phyloP scores from a whole-genome alignment of 1,140 invertebrate species.

The Paraescarpia echinospica region DNA sequence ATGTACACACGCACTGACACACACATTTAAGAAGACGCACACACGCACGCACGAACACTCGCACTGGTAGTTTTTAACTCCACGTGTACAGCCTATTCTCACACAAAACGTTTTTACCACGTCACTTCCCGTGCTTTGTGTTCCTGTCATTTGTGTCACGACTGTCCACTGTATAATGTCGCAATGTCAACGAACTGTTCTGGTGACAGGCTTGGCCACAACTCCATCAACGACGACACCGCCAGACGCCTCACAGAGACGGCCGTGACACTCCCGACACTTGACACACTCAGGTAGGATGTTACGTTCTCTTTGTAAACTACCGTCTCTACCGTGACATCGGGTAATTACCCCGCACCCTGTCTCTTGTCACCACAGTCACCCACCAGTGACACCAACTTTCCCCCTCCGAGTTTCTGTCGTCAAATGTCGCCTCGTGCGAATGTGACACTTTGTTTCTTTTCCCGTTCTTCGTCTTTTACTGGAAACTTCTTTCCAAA shows the following conservation, averaged over 20 bases:
- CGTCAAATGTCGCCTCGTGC: not conserved
- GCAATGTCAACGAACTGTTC: too few species aligned
- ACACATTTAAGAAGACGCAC: too few species aligned
- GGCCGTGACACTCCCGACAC: not conserved
- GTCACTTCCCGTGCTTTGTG: too few species aligned
- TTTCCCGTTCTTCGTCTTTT: not conserved
- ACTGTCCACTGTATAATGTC: too few species aligned
- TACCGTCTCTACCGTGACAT: not conserved
- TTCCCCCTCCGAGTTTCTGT: too few species aligned
- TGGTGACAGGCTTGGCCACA: not conserved
- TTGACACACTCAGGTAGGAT: not conserved
- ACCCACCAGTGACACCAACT: too few species aligned
- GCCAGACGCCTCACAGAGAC: not conserved
- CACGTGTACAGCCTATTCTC: too few species aligned
- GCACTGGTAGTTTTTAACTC: too few species aligned
- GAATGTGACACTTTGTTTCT: not conserved
- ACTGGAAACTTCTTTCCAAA: not conserved
- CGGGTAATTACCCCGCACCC: not conserved
- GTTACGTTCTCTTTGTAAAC: not conserved
- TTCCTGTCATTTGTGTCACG: too few species aligned
- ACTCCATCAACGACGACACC: not conserved
- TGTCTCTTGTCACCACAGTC: not conserved
- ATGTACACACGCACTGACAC: too few species aligned
- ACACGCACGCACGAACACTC: too few species aligned
- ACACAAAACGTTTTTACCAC: too few species aligned